Base-by-base conservation (phyloP, 2,888 invertebrate species). In the Caenorhabditis imperialis region DNA sequence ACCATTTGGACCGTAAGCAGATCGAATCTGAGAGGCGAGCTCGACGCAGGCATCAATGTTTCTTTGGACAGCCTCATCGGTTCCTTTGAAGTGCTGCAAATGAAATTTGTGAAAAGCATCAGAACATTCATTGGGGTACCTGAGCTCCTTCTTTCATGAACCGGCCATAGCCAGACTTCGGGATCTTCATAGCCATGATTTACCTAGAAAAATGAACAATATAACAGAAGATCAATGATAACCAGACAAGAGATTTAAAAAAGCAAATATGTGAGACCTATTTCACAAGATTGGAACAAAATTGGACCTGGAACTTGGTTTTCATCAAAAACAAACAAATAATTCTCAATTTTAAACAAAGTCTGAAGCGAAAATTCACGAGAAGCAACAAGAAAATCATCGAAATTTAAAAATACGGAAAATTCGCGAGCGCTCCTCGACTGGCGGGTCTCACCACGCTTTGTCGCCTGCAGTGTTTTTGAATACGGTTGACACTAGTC, bases 1-100 rank as follows among this genome's bases (percentile, higher is more conserved):
- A 83, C 98, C 99, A 90, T 96, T 96, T 8, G 99, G 99, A 0
- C 99, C 99, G 89, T 95, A 99, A 1, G 97, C 94, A 22, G 97
- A 94, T 78, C 94, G 92, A 23, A 98, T 93, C 76, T 95, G 95
- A 85, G 94, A 93, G 1, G 96, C 92, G 86, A 99, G 94, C 88
- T 97, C 94, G 89, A 95, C 95, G 90, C 98, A 98, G 20, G 98
- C 97, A 83, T 91, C 92, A 82, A 99, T 97, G 88, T 98, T 99
- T 70, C 97, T 92, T 87, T 88, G 92, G 0, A 99, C 96, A 6
- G 98, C 96, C 91, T 99, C 99, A 90, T 99, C 99, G 47, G 97
- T 90, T 33, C 99, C 99, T 85, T 94, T 93, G 89, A 92, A 93
- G 88, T 92, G 91, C 92, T 93, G 88, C 40, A 88, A 88, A 62